phyloP scores from a whole-genome alignment of 2,888 invertebrate genomes.

The Hemithea aestivaria region DNA sequence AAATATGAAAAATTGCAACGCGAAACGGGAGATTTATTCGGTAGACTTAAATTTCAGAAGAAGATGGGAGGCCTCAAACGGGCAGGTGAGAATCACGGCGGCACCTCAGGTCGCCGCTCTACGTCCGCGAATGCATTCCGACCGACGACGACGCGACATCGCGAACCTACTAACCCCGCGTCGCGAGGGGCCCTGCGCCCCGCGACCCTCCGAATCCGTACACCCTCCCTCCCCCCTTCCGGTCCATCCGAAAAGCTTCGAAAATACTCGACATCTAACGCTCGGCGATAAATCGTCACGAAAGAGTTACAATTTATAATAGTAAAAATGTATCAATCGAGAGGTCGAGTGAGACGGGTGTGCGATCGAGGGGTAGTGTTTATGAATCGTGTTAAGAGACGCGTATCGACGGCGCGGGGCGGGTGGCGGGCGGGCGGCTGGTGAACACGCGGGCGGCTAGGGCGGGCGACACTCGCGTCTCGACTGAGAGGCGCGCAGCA shows the following conservation, averaged over 20 bases:
- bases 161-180: constrained; percentile 79
- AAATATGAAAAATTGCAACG: constrained; percentile 27
- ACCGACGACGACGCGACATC: constrained; percentile 76
- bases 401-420: constrained; percentile 62
- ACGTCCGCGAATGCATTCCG: constrained; percentile 78
- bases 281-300: constrained; percentile 53
- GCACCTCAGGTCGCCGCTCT: constrained; percentile 75
- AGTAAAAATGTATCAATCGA: constrained; percentile 28
- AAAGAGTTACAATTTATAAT: constrained; percentile 40
- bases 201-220: constrained; percentile 71
- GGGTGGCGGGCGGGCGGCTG: constrained; percentile 63
- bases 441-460: constrained; percentile 65
- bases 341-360: constrained; percentile 36
- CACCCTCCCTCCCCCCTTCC: constrained; percentile 63
- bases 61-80: constrained; percentile 59
- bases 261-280: constrained; percentile 70
- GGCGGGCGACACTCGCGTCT: constrained; percentile 80
- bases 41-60: constrained; percentile 41
- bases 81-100: constrained; percentile 68
- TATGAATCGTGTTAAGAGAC: constrained; percentile 48
- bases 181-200: constrained; percentile 74
- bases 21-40: constrained; percentile 29
- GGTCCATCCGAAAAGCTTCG: constrained; percentile 73
- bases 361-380: constrained; percentile 48
- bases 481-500: constrained; percentile 84